Percentiles rank a stretch among this genome's conserved stretches.
Conservation (phyloP, 1,140 invertebrate genomes). For the Lepidostoma basale region DNA sequence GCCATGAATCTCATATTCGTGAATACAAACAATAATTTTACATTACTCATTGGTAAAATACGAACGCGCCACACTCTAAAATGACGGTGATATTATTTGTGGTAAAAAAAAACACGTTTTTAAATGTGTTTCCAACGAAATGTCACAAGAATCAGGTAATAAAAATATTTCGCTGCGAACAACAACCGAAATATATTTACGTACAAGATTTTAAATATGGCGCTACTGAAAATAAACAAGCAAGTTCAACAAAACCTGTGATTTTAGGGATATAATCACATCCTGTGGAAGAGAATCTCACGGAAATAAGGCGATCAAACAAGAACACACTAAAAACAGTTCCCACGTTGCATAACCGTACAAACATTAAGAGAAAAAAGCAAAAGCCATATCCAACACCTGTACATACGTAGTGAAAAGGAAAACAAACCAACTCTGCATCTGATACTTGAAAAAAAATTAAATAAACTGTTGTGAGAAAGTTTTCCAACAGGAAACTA, state of each 20-base stretch:
- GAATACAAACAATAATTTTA: conserved; percentile 4
- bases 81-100: background rate
- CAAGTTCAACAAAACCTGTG: too few relatives aligned
- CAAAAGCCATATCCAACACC: background rate
- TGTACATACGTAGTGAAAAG: background rate
- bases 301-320: too few relatives aligned
- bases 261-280: too few relatives aligned
- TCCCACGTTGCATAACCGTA: background rate
- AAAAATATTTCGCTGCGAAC: too few relatives aligned
- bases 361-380: background rate
- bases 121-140: background rate
- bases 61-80: background rate
- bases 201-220: too few relatives aligned
- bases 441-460: background rate
- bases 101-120: background rate
- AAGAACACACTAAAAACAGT: conserved; percentile 5
- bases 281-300: too few relatives aligned
- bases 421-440: background rate
- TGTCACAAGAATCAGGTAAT: background rate
- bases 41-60: background rate
- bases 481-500: conserved; percentile 1
- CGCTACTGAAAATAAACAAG: too few relatives aligned
- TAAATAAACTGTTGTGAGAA: conserved; percentile 1
- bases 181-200: too few relatives aligned
- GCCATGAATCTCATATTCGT: conserved; percentile 5